Evolutionary conservation across 64 coral and sea anemone species (phyloP), one percentile per base, ranked within the genome.

Genomic region (Anthopleura sola): DNA sequence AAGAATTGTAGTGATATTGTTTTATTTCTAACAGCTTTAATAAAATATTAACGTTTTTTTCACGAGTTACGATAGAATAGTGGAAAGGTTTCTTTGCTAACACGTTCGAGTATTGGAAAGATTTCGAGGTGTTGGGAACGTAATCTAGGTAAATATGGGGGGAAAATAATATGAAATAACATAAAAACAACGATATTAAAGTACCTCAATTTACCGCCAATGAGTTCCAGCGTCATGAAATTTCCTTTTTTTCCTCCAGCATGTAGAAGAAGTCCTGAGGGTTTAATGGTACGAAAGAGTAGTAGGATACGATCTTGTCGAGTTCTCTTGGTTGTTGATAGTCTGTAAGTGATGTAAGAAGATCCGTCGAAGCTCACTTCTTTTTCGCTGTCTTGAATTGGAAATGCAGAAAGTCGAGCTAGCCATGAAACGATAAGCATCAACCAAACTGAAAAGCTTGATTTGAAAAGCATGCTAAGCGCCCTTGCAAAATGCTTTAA

Each of bases 181-280:
- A 26, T 26, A 3, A n/a, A 23, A 66, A 26, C 26, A 10, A 28
- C 21, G 24, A 28, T 66, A 66, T 26, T 66, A 71, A 15, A 71
- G 11, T 97, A 99, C 97, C 97, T 99, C 57, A 99, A 76, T 83
- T 90, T 99, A 38, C 97, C 97, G 60, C 93, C 86, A 48, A 95
- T 51, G 48, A 99, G 84, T 54, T 99, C 97, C 66, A 99, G 71
- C 17, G 93, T 99, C 47, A 95, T 89, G 37, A 95, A 99, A 81
- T 99, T 93, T 49, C 89, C 88, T 53, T 58, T 84, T 18, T 81
- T 85, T 28, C 93, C 91, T 26, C 81, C 69, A 34, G 90, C 90
- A 78, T 95, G 97, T 1, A 99, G 33, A 21, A 99, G 87, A 21
- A 99, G 55, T 31, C 92, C 97, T 23, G 86, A 90, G 26, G 93